Evolutionary conservation across 2,888 invertebrate genomes (phyloP).

Genomic region (Drosophila prostipennis): DNA sequence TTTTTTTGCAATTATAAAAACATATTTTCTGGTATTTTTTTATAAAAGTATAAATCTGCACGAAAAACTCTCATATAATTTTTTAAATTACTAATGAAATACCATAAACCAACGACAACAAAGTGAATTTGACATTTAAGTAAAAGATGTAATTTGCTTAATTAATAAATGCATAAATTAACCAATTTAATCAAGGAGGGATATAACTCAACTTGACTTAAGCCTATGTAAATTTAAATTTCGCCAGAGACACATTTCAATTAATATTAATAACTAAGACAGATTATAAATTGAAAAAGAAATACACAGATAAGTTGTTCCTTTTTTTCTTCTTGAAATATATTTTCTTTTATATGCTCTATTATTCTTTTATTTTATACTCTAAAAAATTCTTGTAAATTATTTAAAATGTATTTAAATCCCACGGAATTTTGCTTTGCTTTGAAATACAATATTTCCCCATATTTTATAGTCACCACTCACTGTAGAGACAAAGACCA

Average conservation of each 20-base stretch:
- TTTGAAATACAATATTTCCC: neutral
- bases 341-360: neutral
- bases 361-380: too few relatives aligned
- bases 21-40: too few relatives aligned
- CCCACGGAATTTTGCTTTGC: too few relatives aligned
- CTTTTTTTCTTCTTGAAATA: neutral
- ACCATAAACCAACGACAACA: neutral
- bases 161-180: conserved; percentile 9
- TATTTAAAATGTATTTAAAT: neutral
- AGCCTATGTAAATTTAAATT: conserved; percentile 9
- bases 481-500: conserved; percentile 17
- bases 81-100: too few relatives aligned
- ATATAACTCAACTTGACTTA: conserved; percentile 3
- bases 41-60: too few relatives aligned
- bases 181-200: conserved; percentile 2
- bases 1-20: too few relatives aligned
- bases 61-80: too few relatives aligned
- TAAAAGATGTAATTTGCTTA: neutral
- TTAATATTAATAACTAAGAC: conserved; percentile 8
- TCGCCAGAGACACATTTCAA: conserved; percentile 4
- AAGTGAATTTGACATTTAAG: too few relatives aligned
- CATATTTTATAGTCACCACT: neutral
- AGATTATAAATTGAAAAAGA: neutral
- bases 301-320: neutral
- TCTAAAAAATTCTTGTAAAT: too few relatives aligned